Percentiles rank a stretch among this genome's conserved stretches.
Evolutionary conservation across 2,797 vertebrate genomes (phyloP).

Genomic region (Lemur catta): DNA sequence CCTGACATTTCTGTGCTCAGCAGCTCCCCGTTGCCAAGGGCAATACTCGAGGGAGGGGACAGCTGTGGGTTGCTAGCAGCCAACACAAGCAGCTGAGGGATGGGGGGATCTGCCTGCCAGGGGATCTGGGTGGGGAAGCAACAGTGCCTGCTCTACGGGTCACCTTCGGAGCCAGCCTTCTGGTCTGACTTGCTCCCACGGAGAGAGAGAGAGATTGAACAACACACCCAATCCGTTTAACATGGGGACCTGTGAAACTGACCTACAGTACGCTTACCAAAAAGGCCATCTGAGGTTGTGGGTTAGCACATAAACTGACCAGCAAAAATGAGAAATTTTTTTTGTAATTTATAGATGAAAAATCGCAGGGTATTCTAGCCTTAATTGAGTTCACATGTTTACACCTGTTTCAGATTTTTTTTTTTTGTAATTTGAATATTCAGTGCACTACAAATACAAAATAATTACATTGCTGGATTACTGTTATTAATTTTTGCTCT

Average conservation of each 20-base stretch:
- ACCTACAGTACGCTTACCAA: not conserved
- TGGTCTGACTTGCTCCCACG: not conserved
- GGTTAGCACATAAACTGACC: not conserved
- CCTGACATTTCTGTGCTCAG: not conserved
- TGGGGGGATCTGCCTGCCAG: not conserved
- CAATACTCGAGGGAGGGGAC: not conserved
- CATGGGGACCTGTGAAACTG: not conserved
- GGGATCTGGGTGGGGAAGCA: not conserved
- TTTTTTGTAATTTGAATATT: not conserved
- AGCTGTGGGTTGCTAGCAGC: not conserved
- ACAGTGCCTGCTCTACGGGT: not conserved
- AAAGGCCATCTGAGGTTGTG: not conserved
- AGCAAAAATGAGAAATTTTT: not conserved
- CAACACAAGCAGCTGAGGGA: not conserved
- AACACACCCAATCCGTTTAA: not conserved
- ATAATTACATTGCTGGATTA: not conserved
- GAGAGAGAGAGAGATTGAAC: not conserved
- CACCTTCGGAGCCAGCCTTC: not conserved
- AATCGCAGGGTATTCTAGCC: not conserved
- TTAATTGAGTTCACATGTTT: not conserved
- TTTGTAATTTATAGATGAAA: not conserved
- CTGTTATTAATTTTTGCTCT: not conserved
- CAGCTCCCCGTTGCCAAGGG: not conserved
- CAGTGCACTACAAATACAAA: not conserved
- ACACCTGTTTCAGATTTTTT: not conserved